Evolutionary conservation across 2,113 vertebrate genomes (phyloP), one percentile per base, ranked within the genome.

Genomic region (Bufo gargarizans): DNA sequence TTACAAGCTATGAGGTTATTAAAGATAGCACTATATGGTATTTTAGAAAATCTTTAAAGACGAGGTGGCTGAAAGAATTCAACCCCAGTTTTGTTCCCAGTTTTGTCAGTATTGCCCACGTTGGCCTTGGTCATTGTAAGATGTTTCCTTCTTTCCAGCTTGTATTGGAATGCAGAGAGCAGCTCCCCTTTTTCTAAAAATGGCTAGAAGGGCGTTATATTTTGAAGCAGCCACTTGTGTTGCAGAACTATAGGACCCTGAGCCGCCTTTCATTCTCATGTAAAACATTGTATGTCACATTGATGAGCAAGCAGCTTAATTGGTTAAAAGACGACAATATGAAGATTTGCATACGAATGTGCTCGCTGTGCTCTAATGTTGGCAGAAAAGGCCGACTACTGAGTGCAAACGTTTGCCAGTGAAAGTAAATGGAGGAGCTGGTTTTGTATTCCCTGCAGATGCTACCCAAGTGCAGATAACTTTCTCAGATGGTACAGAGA

Each of bases 361-460:
- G 5, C 58, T 47, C 56, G 17, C 53, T 77, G 56, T 80, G 61
- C 17, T 69, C 61, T 53, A 67, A 67, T 83, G 81, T 86, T 86
- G 79, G 76, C 77, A 69, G 77, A 55, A 86, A 86, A 79, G 85
- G 74, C 72, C 53, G 74, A 61, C 77, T 49, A 82, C 67, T 82
- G 69, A 84, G 87, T 77, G 82, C 87, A 89, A 84, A 89, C 84
- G 87, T 84, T 78, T 89, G 71, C 87, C 72, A 78, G 87, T 84
- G 47, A 88, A 88, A 88, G 61, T 88, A 77, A 88, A 88, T 74
- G 71, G 71, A 84, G 50, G 71, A 61, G 61, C 71, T 67, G 19
- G 43, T 84, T 84, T 84, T 84, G 87, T 78, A 84, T 77, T 67
- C 81, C 77, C 50, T 69, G 58, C 74, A 77, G 79, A 77, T 83